Evolutionary conservation across 1,140 invertebrate genomes (phyloP), one percentile per base, ranked within the genome.

Genomic region (Carposina sasakii): DNA sequence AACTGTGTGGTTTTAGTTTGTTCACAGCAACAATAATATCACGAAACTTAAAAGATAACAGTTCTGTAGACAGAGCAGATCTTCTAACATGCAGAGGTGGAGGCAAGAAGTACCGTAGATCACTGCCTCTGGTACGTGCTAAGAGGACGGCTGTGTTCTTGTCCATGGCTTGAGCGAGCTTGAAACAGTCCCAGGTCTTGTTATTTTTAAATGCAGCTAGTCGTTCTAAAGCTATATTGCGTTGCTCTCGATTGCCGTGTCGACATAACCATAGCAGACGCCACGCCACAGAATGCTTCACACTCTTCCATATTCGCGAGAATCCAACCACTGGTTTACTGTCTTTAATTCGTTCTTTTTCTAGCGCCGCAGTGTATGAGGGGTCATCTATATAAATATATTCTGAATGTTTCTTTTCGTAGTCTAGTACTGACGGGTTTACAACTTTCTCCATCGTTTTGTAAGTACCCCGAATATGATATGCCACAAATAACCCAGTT

Each of bases 131-230:
- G 8, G 86, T 87, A 59, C 90, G 69, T 20, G 90, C 90, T 20
- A 92, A 75, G 23, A 87, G 82, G 2, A 91, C 86, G 3, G 90
- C 90, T 23, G 89, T 91, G 63, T 82, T 87, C 34, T 87, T 83
- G 74, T 91, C 89, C 33, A 90, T 78, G 61, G 88, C 89, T 75
- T 91, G 90, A 10, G 90, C 90, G 31, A 92, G 77, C 52, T 89
- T 87, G 17, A 73, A 67, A 69, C 86, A 91, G 50, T 91, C 88
- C 89, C 89, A 91, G 33, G 49, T 60, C 45, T 79, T 84, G 42
- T 73, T 81, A 46, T 79, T 74, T 54, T 72, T 76, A 48, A 81
- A 81, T 4, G 71, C 60, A 24, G 77, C 77, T 17, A 84, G 61
- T 36, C 75, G 76, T 36, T 77, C 71, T 21, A 81, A 33, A 0